Base-by-base conservation (phyloP, 2,888 invertebrate species). In the Synergus laeviventris region DNA sequence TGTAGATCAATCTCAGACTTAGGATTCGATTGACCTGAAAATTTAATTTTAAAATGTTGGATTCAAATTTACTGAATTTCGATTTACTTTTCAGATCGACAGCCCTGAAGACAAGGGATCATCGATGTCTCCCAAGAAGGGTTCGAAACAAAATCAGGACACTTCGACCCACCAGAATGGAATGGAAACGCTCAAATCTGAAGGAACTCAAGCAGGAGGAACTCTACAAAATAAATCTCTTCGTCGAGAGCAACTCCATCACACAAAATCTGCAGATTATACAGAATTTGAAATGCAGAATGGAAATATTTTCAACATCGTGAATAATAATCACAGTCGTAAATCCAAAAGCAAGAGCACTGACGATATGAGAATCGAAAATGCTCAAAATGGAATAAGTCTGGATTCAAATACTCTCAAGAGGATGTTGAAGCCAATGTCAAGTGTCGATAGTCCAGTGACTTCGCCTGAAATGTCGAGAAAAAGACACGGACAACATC, bases 361-460 rank as follows among this genome's bases (percentile, higher is more conserved):
- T 74, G 97, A 97, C 91, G 97, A 97, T 89, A 97, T 97, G 95
- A 94, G 91, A 78, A 90, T 91, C 83, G 91, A 91, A 75, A 91
- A 89, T 78, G 86, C 89, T 54, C 89, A 89, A 77, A 89, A 90
- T 76, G 92, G 92, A 45, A 91, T 92, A 85, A 92, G 91, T 85
- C 91, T 95, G 91, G 97, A 97, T 91, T 95, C 96, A 87, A 95
- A 95, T 89, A 97, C 97, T 11, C 92, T 98, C 85, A 98, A 98
- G 91, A 94, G 97, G 82, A 97, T 98, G 97, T 93, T 98, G 85
- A 97, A 98, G 89, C 97, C 98, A 73, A 96, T 98, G 95, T 96
- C 97, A 36, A 96, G 96, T 84, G 94, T 95, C 77, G 97, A 97
- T 89, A 96, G 96, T 88, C 97, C 97, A 1, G 97, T 96, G 74